Evolutionary conservation across 2,797 vertebrate genomes (phyloP).

Genomic region (Masticophis lateralis): DNA sequence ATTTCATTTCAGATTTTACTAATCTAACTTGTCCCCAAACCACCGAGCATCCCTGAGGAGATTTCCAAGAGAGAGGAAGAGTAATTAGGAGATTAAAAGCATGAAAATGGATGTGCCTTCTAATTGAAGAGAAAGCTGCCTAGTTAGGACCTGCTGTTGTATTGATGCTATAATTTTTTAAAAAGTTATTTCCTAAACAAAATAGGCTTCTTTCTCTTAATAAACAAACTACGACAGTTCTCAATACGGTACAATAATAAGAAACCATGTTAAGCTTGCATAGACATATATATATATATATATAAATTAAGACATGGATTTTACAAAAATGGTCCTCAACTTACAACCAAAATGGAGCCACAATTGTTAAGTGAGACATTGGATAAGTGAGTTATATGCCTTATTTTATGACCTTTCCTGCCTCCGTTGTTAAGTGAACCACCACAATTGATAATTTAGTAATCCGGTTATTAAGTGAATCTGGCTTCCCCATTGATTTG

Average conservation of each 20-base stretch:
- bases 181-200: not conserved
- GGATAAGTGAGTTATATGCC: not conserved
- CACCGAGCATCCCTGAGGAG: not conserved
- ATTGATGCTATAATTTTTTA: not conserved
- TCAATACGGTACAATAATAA: not conserved
- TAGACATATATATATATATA: not conserved
- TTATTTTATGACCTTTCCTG: not conserved
- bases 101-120: not conserved
- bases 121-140: slow-evolving; percentile 5
- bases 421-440: not conserved
- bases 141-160: not conserved
- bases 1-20: slow-evolving; percentile 31
- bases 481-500: not conserved
- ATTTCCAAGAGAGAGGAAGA: slow-evolving; percentile 20
- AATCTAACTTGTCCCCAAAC: not conserved
- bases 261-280: not conserved
- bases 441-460: not conserved
- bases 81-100: not conserved
- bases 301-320: not conserved
- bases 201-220: not conserved
- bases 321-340: not conserved
- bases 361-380: not conserved
- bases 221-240: not conserved
- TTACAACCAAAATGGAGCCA: not conserved
- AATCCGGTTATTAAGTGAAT: not conserved